Conservation (phyloP, 2,888 invertebrate species). For the Hypena proboscidalis region DNA sequence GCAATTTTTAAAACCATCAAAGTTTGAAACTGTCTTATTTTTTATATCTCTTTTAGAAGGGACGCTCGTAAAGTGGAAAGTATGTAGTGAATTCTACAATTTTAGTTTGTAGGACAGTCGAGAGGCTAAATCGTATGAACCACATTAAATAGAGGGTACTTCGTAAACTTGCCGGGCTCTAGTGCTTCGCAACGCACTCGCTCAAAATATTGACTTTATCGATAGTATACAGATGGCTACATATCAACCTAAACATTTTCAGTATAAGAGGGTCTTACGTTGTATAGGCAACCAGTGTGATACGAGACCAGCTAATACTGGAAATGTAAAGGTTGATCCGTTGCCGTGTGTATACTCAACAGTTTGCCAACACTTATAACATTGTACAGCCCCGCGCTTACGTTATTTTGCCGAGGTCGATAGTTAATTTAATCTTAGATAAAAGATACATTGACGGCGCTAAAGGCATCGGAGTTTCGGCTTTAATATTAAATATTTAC, state of each 20-base stretch:
- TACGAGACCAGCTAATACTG: too few relatives aligned
- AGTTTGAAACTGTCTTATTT: constrained; percentile 34
- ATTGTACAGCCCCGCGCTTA: constrained; percentile 3
- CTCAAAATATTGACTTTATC: constrained; percentile 41
- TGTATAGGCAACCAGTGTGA: too few relatives aligned
- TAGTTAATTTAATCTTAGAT: constrained; percentile 23
- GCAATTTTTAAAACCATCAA: constrained; percentile 34
- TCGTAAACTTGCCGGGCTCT: constrained; percentile 23
- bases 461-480: constrained; percentile 13
- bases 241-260: too few relatives aligned
- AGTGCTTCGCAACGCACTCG: constrained; percentile 21
- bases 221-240: too few relatives aligned
- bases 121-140: constrained; percentile 9
- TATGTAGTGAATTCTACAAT: constrained; percentile 10
- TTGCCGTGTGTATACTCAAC: too few relatives aligned
- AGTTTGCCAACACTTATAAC: constrained; percentile 23
- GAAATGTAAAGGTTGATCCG: too few relatives aligned
- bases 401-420: constrained; percentile 18
- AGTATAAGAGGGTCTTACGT: too few relatives aligned
- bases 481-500: constrained; percentile 31
- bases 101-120: constrained; percentile 16
- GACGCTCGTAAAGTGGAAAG: not conserved
- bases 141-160: constrained; percentile 24
- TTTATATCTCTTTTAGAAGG: constrained; percentile 20
- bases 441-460: constrained; percentile 9